These are phyloP conservation scores for Natator depressus DNA, from an alignment of 2,113 vertebrate species.

Conservation along the genomic window DNA sequence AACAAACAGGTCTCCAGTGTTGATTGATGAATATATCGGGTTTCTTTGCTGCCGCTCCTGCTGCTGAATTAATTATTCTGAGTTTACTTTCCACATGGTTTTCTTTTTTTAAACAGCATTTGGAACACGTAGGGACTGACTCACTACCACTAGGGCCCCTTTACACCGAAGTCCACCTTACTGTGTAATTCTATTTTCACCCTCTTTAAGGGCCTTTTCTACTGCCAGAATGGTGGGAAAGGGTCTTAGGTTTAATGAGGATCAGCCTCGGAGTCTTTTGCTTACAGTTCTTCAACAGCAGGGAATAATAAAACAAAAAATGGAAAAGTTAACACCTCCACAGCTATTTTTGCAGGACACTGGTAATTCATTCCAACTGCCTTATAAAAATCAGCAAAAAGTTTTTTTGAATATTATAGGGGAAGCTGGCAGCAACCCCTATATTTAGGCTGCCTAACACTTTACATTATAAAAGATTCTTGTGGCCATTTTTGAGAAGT, in stretches of 20 bases:
- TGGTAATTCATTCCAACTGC: neutral
- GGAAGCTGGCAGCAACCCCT: neutral
- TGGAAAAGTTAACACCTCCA: neutral
- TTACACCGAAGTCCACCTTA: constrained; percentile 4
- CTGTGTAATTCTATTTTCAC: neutral
- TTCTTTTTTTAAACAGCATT: constrained; percentile 34
- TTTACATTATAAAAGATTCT: neutral
- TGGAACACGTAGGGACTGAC: constrained; percentile 48
- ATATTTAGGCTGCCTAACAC: neutral
- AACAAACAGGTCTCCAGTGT: constrained; percentile 69
- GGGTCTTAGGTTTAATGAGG: neutral
- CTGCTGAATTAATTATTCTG: constrained; percentile 57
- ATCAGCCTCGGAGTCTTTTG: neutral
- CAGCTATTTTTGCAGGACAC: neutral
- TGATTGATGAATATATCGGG: constrained; percentile 69
- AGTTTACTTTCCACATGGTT: constrained; percentile 62
- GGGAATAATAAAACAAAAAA: neutral
- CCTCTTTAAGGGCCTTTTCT: neutral
- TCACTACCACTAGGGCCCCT: constrained; percentile 35
- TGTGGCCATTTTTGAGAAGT: constrained; percentile 2
- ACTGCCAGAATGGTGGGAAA: neutral
- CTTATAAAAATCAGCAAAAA: neutral
- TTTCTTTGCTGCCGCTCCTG: constrained; percentile 64
- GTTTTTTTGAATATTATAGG: neutral
- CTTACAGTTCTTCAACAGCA: neutral